Conservation (phyloP, 2,113 vertebrate genomes). For the Tetrao urogallus region DNA sequence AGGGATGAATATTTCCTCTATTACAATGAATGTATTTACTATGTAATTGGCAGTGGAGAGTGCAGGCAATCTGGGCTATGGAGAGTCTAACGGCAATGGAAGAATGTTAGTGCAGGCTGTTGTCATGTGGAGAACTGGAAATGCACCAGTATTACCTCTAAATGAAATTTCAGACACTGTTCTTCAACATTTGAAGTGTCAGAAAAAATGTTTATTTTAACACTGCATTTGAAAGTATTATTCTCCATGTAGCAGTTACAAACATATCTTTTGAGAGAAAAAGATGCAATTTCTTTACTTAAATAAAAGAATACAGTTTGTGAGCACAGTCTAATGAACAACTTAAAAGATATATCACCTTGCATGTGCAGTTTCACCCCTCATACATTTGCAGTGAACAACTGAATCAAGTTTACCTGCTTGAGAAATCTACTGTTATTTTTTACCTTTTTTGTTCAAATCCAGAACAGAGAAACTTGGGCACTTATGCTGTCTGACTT, state of each 20-base stretch:
- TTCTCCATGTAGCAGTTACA: background rate
- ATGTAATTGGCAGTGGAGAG: background rate
- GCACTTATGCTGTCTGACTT: background rate
- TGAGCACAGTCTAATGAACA: background rate
- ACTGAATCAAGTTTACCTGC: background rate
- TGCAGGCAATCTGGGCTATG: background rate
- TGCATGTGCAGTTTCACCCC: background rate
- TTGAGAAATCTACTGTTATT: background rate
- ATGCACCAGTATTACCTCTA: background rate
- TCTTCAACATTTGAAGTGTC: background rate
- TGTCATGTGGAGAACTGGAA: accelerated
- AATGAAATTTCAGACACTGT: background rate
- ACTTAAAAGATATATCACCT: background rate
- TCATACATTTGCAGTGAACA: background rate
- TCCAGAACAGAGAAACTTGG: background rate
- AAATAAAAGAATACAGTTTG: background rate
- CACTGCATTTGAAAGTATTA: background rate
- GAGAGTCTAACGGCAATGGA: background rate
- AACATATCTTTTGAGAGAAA: background rate
- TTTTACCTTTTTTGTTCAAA: background rate
- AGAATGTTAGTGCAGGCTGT: background rate
- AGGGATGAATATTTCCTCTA: background rate
- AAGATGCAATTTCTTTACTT: background rate
- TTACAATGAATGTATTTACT: background rate
- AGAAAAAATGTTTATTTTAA: background rate